Base-by-base conservation (phyloP, 1,140 invertebrate species). In the Trichogramma pretiosum region DNA sequence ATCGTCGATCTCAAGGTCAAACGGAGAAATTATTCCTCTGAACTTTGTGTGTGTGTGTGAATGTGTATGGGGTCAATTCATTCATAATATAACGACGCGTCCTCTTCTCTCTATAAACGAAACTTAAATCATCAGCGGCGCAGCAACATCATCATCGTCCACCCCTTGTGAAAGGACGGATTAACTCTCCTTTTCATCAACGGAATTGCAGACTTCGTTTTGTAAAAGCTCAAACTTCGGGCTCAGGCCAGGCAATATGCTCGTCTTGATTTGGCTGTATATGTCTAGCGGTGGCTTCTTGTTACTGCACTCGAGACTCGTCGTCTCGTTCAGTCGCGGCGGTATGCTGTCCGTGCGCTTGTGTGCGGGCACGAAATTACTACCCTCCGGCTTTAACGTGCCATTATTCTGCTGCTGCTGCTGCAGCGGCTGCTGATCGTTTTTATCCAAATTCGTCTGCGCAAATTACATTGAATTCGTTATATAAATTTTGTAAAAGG, bases 121-220 rank as follows among this genome's bases (percentile, higher is more conserved):
- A n/a, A n/a, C n/a, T n/a, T n/a, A n/a, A n/a, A n/a, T n/a, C n/a
- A n/a, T n/a, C n/a, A n/a, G n/a, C n/a, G n/a, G n/a, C n/a, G n/a
- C n/a, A n/a, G n/a, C n/a, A n/a, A n/a, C n/a, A n/a, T n/a, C n/a
- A n/a, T n/a, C n/a, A n/a, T n/a, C n/a, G n/a, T n/a, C n/a, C n/a
- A n/a, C n/a, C n/a, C n/a, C n/a, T n/a, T n/a, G n/a, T n/a, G n/a
- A 28, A 36, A 45, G 58, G 56, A 58, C 56, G 55, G 57, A 70
- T 69, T 70, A 70, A 69, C 68, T 70, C 49, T 70, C 62, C 50
- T 65, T 69, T 41, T 72, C 68, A 52, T 72, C 68, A 47, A 71
- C 65, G n/a, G 68, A 68, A 42, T 68, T 70, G n/a, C n/a, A n/a
- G 38, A 67, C 61, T 54, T 72, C 68, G 56, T 72, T 71, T 38